Evolutionary conservation across 2,888 invertebrate species (phyloP), one percentile per base, ranked within the genome.

Genomic region (Timema cristinae): DNA sequence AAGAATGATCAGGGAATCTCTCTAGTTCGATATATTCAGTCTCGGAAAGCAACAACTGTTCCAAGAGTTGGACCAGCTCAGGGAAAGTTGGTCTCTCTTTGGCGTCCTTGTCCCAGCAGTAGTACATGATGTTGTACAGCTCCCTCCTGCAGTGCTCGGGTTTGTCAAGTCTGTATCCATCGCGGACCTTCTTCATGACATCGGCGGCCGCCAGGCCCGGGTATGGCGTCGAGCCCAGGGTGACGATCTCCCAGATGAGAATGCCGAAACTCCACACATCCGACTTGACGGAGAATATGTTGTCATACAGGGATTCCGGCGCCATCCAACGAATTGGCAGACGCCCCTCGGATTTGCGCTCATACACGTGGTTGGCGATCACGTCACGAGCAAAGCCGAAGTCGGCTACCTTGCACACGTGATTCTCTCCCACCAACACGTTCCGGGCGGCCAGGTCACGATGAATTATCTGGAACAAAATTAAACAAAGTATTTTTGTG

Each of bases 201-300:
- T 97, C 96, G 10, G 91, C 91, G 0, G 96, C 96, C 0, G 94
- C 93, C 78, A 96, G 86, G 0, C 96, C 96, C 0, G 97, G 97
- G 83, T 97, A 97, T 0, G 97, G 97, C 69, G 96, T 96, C 49
- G 96, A 95, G 16, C 97, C 97, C 13, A 73, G 68, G 8, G 73
- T 73, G 48, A 73, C 73, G 11, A 73, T 68, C 84, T 97, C 97
- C 97, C 97, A 98, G 79, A 97, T 89, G 10, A 97, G 86, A 13
- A 97, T 91, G 0, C 97, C 97, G 79, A 96, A 97, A 78, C 96
- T 95, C 97, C 97, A 97, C 66, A 97, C 93, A 81, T 97, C 97
- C 2, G 95, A 95, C 82, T 96, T 95, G 2, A 93, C 90, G 11
- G 95, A 94, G 83, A 95, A 97, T 79, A 96, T 90, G 80, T 96